Base-by-base conservation (phyloP, 1,140 invertebrate genomes). In the Drosophila kohkoa region DNA sequence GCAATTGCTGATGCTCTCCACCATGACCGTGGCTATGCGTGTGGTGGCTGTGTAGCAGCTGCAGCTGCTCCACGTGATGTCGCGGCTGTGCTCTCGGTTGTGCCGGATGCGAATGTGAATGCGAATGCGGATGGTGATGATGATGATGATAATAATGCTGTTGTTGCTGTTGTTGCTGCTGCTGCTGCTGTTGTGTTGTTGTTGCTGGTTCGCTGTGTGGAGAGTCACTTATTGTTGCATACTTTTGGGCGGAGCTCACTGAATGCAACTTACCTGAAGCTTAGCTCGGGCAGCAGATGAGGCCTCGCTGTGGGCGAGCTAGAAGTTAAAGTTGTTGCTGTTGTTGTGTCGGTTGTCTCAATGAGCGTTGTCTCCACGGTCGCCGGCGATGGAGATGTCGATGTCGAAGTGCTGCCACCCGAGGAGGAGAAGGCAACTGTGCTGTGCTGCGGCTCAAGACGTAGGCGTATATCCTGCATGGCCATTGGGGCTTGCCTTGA, bases 381-480 rank as follows among this genome's bases (percentile, higher is more conserved):
- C 30, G 58, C 63, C 41, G 65, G 48, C 7, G 67, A 57, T 10
- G 73, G 49, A 1, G 59, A 45, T 58, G 69, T 13, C 11, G 67
- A 45, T 43, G 65, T 3, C 45, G 60, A 10, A 41, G 43, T 10
- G 6, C 49, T 52, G 43, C 58, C 20, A 35, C 58, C 20, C 25
- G 77, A 38, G 15, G 64, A 46, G 73, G 74, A 54, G 46, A 81
- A 89, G 48, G 74, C 88, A 67, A 72, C 83, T 74, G 80, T 89
- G 65, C 59, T 90, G 65, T 79, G 85, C 66, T 86, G 86, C 79
- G 88, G 86, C 73, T 90, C 86, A 55, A 90, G 76, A 57, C 88
- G 82, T 73, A 90, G 71, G 65, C 87, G 82, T 81, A 90, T 90
- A 82, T 90, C 87, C 87, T 90, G 87, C 87, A 90, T 90, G 79